Evolutionary conservation across 2,888 invertebrate genomes (phyloP).

Genomic region (Autographa gamma): DNA sequence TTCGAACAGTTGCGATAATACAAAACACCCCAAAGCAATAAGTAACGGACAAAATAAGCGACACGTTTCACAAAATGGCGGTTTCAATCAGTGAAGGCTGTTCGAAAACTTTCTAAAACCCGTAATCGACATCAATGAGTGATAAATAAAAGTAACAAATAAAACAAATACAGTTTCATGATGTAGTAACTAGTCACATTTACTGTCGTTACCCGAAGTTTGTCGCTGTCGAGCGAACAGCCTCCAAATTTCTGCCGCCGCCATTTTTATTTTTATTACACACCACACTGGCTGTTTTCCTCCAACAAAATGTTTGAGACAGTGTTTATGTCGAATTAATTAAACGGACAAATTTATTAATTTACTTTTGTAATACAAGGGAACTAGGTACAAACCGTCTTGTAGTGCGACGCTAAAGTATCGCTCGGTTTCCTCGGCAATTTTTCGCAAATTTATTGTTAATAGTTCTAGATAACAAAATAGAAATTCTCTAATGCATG

Average conservation of each 20-base stretch:
- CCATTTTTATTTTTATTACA: slow-evolving; percentile 77
- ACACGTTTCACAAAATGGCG: slow-evolving; percentile 81
- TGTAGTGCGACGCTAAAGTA: slow-evolving; percentile 21
- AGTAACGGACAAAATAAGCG: slow-evolving; percentile 67
- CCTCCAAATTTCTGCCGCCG: slow-evolving; percentile 89
- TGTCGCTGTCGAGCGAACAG: slow-evolving; percentile 88
- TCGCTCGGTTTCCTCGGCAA: slow-evolving; percentile 18
- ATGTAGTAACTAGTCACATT: slow-evolving; percentile 76
- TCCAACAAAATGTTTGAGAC: slow-evolving; percentile 88
- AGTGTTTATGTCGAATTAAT: slow-evolving; percentile 90
- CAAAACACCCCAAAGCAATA: slow-evolving; percentile 77
- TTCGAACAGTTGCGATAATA: slow-evolving; percentile 88
- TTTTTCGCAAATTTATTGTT: slow-evolving; percentile 6
- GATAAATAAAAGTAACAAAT: slow-evolving; percentile 76
- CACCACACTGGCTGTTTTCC: slow-evolving; percentile 78
- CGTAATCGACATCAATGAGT: slow-evolving; percentile 76
- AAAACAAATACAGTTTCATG: slow-evolving; percentile 79
- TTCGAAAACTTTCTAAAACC: slow-evolving; percentile 90
- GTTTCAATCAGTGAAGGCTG: slow-evolving; percentile 89
- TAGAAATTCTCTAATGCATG: slow-evolving; percentile 4
- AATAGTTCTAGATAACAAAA: neutral
- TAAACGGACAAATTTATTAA: slow-evolving; percentile 40
- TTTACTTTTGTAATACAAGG: slow-evolving; percentile 25
- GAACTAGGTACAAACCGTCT: slow-evolving; percentile 32
- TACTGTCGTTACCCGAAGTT: slow-evolving; percentile 78